Evolutionary conservation across 2,888 invertebrate species (phyloP).

Genomic region (Sminthurinus aureus): DNA sequence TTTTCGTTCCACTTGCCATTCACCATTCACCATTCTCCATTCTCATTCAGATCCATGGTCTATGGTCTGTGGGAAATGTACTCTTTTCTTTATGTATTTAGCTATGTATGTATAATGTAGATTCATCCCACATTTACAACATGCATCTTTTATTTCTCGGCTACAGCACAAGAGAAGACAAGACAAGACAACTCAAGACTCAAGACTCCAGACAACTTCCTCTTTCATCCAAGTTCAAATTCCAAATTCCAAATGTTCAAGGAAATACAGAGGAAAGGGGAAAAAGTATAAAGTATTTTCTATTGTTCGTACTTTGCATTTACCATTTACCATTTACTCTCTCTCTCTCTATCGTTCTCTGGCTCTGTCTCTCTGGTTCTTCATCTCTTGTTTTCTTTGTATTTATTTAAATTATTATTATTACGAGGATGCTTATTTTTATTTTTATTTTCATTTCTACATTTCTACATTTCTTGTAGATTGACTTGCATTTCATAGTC

Average conservation of each 20-base stretch:
- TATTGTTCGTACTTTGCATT: too few species aligned
- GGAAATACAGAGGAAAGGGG: too few species aligned
- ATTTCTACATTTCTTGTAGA: neutral
- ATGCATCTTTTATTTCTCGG: neutral
- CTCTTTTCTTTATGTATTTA: neutral
- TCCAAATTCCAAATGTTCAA: too few species aligned
- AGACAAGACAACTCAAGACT: neutral
- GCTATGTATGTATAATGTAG: neutral
- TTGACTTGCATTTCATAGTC: too few species aligned
- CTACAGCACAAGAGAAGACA: neutral
- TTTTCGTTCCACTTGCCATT: constrained; percentile 23
- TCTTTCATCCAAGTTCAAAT: too few species aligned
- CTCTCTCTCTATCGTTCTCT: neutral
- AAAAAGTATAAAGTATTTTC: too few species aligned
- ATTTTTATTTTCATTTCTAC: neutral
- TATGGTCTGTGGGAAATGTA: neutral
- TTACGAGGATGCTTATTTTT: neutral
- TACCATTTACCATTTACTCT: too few species aligned
- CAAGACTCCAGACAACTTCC: too few species aligned
- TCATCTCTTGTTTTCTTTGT: neutral
- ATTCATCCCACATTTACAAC: neutral
- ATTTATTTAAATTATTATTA: neutral
- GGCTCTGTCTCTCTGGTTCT: neutral
- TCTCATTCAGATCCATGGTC: neutral
- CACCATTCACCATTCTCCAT: neutral